These are phyloP conservation scores for Sula dactylatra DNA, from an alignment of 2,113 vertebrate species.

Conservation along the genomic window DNA sequence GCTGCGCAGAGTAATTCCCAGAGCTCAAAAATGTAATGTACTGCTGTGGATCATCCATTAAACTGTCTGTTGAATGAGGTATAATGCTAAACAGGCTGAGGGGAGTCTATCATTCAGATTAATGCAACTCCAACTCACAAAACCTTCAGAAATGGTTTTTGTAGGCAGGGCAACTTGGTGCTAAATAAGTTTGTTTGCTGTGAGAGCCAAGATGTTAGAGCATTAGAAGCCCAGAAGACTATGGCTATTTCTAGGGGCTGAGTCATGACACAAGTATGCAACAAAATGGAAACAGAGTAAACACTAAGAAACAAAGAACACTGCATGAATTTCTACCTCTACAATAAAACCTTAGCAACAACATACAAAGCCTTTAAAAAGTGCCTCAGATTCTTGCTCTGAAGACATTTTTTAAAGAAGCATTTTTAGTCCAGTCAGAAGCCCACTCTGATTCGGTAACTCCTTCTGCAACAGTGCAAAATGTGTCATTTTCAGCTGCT, in stretches of 20 bases:
- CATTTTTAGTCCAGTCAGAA: not conserved
- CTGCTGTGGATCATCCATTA: conserved; percentile 71
- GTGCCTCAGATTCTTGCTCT: not conserved
- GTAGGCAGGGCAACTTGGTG: conserved; percentile 13
- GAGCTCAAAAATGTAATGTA: conserved; percentile 39
- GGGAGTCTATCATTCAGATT: conserved; percentile 42
- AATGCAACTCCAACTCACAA: conserved; percentile 42
- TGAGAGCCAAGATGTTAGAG: conserved; percentile 14
- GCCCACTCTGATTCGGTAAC: not conserved
- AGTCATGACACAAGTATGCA: conserved; percentile 40
- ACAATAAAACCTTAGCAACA: not conserved
- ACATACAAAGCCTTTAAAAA: not conserved
- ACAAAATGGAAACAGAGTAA: conserved; percentile 53
- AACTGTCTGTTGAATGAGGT: conserved; percentile 71
- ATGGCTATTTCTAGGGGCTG: conserved; percentile 30
- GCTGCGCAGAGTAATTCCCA: conserved; percentile 44
- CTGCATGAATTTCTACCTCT: not conserved
- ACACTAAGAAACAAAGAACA: conserved; percentile 32
- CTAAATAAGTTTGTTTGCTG: conserved; percentile 27
- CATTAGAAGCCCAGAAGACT: conserved; percentile 13
- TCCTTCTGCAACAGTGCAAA: not conserved
- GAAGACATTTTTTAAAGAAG: not conserved
- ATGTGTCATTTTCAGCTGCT: not conserved
- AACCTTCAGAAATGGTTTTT: conserved; percentile 10
- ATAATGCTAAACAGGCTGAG: conserved; percentile 70